Conservation (phyloP, 23 tunicate species). For the Pegea sp. region DNA sequence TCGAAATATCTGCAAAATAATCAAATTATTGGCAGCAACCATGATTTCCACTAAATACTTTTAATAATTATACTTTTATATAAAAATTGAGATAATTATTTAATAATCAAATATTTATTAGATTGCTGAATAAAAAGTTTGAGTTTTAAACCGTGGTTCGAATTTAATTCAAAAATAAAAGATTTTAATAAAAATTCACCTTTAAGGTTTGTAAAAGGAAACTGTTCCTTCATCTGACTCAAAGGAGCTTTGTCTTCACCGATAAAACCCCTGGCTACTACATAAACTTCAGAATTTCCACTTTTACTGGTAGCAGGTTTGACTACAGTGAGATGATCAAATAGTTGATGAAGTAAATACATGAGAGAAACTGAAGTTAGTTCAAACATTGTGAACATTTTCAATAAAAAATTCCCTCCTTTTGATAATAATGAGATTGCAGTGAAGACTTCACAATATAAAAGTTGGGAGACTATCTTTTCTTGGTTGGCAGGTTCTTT, state of each 20-base stretch:
- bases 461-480: constrained; percentile 23
- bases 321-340: constrained; percentile 15
- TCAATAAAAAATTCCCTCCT: constrained; percentile 51
- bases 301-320: constrained; percentile 86
- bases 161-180: too few species aligned
- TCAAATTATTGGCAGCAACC: too few species aligned
- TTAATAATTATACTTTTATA: too few species aligned
- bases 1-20: too few species aligned
- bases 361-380: constrained; percentile 27
- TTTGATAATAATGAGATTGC: constrained; percentile 13
- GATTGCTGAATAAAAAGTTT: too few species aligned
- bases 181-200: background rate
- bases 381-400: constrained; percentile 78
- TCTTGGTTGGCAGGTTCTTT: constrained; percentile 55
- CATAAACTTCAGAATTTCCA: constrained; percentile 82
- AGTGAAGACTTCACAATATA: constrained; percentile 27
- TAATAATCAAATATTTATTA: too few species aligned
- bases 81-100: too few species aligned
- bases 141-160: too few species aligned
- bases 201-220: background rate
- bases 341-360: constrained; percentile 28
- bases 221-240: too few species aligned
- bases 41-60: too few species aligned
- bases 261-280: constrained; percentile 35
- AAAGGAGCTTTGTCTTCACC: too few species aligned